phyloP scores from a whole-genome alignment of 2,797 vertebrate species.

The Threskiornis aethiopicus region DNA sequence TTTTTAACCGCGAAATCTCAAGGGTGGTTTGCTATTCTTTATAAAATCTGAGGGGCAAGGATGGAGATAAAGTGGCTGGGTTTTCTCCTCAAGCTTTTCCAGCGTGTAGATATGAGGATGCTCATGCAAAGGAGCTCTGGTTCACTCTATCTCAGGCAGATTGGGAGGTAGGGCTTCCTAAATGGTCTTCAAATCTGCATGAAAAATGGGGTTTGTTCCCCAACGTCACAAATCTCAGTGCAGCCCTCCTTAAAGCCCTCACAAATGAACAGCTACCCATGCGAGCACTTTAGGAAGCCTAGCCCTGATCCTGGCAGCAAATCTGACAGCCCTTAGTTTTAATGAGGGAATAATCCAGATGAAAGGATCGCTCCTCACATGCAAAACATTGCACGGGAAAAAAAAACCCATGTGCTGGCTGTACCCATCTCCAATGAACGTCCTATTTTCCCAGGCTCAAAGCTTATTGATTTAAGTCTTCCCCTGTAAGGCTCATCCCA shows the following conservation, averaged over 20 bases:
- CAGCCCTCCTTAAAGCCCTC: neutral
- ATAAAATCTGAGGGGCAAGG: neutral
- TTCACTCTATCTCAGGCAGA: neutral
- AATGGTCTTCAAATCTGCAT: neutral
- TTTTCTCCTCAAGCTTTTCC: neutral
- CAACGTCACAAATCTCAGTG: neutral
- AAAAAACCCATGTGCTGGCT: neutral
- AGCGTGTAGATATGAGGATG: accelerated
- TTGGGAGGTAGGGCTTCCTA: neutral
- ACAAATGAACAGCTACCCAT: neutral
- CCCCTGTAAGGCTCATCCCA: neutral
- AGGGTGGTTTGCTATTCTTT: neutral
- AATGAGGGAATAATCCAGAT: slow-evolving; percentile 31
- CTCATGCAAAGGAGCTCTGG: neutral
- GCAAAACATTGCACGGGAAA: neutral
- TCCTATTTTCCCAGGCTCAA: slow-evolving; percentile 24
- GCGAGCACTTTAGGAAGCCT: neutral
- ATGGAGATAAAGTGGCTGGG: neutral
- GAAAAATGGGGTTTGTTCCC: neutral
- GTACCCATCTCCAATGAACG: neutral
- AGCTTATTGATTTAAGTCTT: slow-evolving; percentile 19
- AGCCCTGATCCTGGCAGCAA: slow-evolving; percentile 8
- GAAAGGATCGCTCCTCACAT: neutral
- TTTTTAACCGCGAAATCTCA: neutral
- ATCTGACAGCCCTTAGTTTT: slow-evolving; percentile 8